Evolutionary conservation across 1,140 invertebrate genomes (phyloP).

Genomic region (Brachionus sp.): DNA sequence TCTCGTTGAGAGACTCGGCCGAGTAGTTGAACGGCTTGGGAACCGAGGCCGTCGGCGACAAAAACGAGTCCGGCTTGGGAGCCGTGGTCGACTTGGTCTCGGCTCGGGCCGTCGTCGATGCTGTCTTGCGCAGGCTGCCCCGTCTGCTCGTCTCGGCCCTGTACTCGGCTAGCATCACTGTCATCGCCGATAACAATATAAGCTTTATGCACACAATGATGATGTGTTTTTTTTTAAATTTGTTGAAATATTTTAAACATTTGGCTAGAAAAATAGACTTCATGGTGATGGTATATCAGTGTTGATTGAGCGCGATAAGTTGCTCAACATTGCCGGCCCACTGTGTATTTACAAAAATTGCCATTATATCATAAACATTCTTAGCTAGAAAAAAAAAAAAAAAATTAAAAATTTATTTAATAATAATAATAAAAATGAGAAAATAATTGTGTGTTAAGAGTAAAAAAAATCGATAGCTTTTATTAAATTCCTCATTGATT

Average conservation of each 20-base stretch:
- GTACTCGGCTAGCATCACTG: not conserved
- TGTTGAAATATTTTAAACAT: constrained; percentile 36
- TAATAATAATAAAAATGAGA: too few relatives aligned
- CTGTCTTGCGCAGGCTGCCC: not conserved
- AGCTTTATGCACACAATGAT: constrained; percentile 16
- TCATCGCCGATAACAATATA: not conserved
- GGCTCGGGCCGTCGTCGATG: not conserved
- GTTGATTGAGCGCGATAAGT: not conserved
- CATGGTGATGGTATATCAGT: not conserved
- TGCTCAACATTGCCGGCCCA: not conserved
- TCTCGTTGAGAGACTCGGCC: not conserved
- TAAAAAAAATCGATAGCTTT: too few relatives aligned
- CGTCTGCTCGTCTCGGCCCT: not conserved
- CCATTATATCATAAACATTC: not conserved
- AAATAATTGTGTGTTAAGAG: too few relatives aligned
- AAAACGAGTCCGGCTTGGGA: not conserved
- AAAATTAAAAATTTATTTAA: too few relatives aligned
- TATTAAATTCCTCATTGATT: too few relatives aligned
- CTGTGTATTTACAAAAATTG: not conserved
- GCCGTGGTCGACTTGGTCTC: not conserved
- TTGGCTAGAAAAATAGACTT: not conserved
- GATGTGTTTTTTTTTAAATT: constrained; percentile 31
- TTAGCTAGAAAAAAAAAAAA: not conserved
- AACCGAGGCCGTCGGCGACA: not conserved
- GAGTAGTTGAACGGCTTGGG: constrained; percentile 29